A percentile compares a stretch with the other conserved stretches of the same genome.
Conservation (phyloP, 2,888 invertebrate species). For the Urechis unicinctus region DNA sequence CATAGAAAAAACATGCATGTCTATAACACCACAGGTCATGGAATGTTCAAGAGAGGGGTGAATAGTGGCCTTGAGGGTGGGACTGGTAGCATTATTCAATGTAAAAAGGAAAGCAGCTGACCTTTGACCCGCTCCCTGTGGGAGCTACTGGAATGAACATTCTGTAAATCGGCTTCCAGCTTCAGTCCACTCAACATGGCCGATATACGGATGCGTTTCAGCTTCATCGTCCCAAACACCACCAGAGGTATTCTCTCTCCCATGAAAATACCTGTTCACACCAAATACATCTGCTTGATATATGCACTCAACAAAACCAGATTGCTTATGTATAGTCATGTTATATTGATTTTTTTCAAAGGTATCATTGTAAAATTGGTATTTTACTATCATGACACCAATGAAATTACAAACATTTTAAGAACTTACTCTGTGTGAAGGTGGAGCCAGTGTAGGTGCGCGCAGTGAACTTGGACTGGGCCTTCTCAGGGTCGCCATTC, state of each 20-base stretch:
- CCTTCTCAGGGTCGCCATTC: not conserved
- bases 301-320: too few species aligned
- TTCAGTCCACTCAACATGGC: constrained; percentile 90
- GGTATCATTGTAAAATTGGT: too few species aligned
- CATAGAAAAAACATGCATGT: too few species aligned
- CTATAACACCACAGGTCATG: too few species aligned
- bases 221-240: constrained; percentile 80
- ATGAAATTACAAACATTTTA: constrained; percentile 2
- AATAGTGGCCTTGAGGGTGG: not conserved
- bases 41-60: not conserved
- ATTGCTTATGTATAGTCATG: too few species aligned
- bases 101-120: constrained; percentile 6
- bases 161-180: constrained; percentile 87
- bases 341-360: too few species aligned
- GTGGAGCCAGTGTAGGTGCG: constrained; percentile 8
- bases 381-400: constrained; percentile 13
- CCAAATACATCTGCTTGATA: constrained; percentile 10
- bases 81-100: not conserved
- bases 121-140: constrained; percentile 70
- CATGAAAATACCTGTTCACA: constrained; percentile 38
- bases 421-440: constrained; percentile 43
- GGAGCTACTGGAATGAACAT: constrained; percentile 82
- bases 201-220: constrained; percentile 58
- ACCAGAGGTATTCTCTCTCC: constrained; percentile 49
- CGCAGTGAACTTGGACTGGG: not conserved